These are phyloP conservation scores for Drosophila differens DNA, from an alignment of 2,888 invertebrate genomes.

Conservation along the genomic window DNA sequence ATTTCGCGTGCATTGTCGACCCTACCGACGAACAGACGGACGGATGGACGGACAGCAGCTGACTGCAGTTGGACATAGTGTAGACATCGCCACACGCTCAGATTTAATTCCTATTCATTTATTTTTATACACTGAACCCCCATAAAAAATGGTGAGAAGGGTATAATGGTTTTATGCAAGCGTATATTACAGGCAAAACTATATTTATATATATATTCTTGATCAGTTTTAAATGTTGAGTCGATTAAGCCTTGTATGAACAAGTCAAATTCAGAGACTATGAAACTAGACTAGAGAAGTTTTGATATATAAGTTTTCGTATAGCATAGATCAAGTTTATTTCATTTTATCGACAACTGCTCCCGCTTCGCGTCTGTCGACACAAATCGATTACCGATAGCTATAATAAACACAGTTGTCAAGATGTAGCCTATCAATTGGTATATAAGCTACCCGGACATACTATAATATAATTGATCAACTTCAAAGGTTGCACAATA, in stretches of 20 bases:
- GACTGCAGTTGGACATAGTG: conserved; percentile 29
- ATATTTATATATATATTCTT: neutral
- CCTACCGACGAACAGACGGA: conserved; percentile 18
- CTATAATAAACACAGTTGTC: neutral
- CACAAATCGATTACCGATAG: neutral
- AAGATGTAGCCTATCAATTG: neutral
- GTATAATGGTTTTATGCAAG: neutral
- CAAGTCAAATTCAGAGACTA: too few relatives aligned
- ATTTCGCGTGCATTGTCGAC: conserved; percentile 63
- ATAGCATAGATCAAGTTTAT: neutral
- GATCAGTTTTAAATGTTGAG: neutral
- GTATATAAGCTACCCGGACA: neutral
- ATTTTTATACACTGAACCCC: conserved; percentile 9
- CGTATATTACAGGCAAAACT: neutral
- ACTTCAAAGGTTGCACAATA: neutral
- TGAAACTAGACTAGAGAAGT: neutral
- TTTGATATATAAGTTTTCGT: rapidly evolving
- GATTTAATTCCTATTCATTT: conserved; percentile 52
- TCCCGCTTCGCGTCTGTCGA: neutral
- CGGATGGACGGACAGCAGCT: conserved; percentile 2
- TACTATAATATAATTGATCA: neutral
- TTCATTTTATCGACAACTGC: neutral
- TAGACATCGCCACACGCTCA: conserved; percentile 41
- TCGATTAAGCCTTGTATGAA: neutral
- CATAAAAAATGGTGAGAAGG: neutral